Evolutionary conservation across 2,888 invertebrate species (phyloP), one percentile per base, ranked within the genome.

Genomic region (Thalpophila matura): DNA sequence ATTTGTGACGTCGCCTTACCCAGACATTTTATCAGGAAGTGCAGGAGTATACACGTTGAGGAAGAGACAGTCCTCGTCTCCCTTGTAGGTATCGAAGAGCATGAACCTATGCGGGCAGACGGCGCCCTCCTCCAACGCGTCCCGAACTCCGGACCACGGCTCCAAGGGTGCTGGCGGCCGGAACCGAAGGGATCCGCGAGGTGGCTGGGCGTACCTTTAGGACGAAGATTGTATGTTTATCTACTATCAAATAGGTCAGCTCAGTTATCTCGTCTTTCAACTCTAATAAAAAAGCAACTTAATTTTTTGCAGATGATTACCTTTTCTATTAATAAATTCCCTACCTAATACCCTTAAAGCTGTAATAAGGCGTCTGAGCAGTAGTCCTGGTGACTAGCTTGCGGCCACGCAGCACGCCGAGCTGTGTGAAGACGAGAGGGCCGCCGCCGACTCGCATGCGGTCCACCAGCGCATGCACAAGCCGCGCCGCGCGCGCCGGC

Each of bases 1-100:
- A 26, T 6, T 14, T n/a, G 1, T 43, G 1, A 38, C 10, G 1
- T 42, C 20, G n/a, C 1, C 78, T 87, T 87, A 95, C 95, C 93
- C 94, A 68, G 88, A 83, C 29, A 91, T 83, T 57, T 88, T 91
- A 69, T 95, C 94, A 37, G 95, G 95, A 56, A 96, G 85, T 27
- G 93, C 94, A 0, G 96, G 96, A n/a, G 96, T 95, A 84, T 96
- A 97, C 0, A 97, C 96, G 77, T 97, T 97, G 18, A 97, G 89
- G 82, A 96, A 97, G 20, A 97, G 94, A 77, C 97, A 97, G 82
- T 96, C 96, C 77, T 96, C 96, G 58, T 95, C 95, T 0, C 96
- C 96, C 79, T 96, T 96, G 77, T 96, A 96, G 1, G 96, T 96
- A 81, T 96, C 96, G 90, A 97, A 93, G 83, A 97, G 91, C 95